phyloP scores from a whole-genome alignment of 2,113 vertebrate genomes.

The Furnarius figulus region DNA sequence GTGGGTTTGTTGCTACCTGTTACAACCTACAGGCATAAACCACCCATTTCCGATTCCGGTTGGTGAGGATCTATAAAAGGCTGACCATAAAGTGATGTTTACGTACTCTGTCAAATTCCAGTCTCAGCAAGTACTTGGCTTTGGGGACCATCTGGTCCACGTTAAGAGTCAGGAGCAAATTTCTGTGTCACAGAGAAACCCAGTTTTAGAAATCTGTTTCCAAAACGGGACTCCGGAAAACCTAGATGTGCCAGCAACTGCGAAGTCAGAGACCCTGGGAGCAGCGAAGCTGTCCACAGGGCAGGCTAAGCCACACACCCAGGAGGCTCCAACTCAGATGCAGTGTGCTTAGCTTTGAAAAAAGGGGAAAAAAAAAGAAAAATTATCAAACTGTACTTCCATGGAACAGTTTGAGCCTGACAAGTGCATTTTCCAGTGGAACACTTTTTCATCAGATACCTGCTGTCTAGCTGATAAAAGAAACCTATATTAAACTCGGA shows the following conservation, averaged over 20 bases:
- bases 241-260: neutral
- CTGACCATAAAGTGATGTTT: neutral
- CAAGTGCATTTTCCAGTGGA: constrained; percentile 61
- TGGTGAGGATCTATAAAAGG: neutral
- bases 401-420: constrained; percentile 22
- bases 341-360: neutral
- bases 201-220: neutral
- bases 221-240: constrained; percentile 1
- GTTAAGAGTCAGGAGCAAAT: neutral
- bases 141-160: constrained; percentile 19
- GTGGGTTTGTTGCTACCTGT: constrained; percentile 34
- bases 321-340: neutral
- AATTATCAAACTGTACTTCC: neutral
- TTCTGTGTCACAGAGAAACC: constrained; percentile 1
- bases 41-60: neutral
- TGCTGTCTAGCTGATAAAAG: constrained; percentile 29
- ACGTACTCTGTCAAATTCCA: neutral
- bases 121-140: neutral
- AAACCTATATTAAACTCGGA: constrained; percentile 11
- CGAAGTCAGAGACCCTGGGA: neutral
- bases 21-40: constrained; percentile 27
- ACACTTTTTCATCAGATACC: neutral
- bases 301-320: neutral
- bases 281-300: neutral
- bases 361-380: neutral